A percentile compares a stretch with the other conserved stretches of the same genome.
phyloP scores from a whole-genome alignment of 2,888 invertebrate species.

The Nomada goodeniana region DNA sequence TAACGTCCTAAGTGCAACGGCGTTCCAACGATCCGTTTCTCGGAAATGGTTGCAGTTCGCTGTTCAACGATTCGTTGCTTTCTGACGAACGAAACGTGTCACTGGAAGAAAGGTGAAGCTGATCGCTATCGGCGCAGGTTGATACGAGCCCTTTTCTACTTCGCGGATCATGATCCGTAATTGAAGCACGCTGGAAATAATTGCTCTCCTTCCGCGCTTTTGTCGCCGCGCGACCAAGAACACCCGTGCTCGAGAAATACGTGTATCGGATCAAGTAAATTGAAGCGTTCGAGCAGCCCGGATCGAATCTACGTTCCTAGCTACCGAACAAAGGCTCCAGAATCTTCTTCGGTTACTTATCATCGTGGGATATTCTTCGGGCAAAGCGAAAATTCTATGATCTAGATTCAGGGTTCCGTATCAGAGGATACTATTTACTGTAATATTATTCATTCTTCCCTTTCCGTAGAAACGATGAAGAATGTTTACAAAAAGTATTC shows the following conservation, averaged over 20 bases:
- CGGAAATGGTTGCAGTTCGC: constrained; percentile 18
- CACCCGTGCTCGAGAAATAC: neutral
- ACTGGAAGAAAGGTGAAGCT: constrained; percentile 16
- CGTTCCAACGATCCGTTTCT: constrained; percentile 35
- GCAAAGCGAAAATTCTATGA: neutral
- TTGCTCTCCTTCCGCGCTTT: constrained; percentile 21
- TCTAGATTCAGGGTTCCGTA: no score
- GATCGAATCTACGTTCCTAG: neutral
- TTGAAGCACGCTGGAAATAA: constrained; percentile 34
- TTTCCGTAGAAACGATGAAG: no score
- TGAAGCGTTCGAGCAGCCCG: neutral
- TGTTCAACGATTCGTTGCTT: neutral
- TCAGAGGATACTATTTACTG: no score
- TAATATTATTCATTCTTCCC: no score
- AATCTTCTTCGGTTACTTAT: neutral
- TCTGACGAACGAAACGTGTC: constrained; percentile 16
- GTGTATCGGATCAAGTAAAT: constrained; percentile 12
- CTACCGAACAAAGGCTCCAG: neutral
- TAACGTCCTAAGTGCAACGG: neutral
- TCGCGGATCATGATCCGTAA: constrained; percentile 1
- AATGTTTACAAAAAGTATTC: no score
- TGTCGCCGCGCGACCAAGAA: neutral
- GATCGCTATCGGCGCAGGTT: constrained; percentile 33
- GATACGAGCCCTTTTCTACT: constrained; percentile 11
- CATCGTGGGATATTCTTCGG: neutral